Evolutionary conservation across 2,113 vertebrate genomes (phyloP), one percentile per base, ranked within the genome.

Genomic region (Agelaius tricolor): DNA sequence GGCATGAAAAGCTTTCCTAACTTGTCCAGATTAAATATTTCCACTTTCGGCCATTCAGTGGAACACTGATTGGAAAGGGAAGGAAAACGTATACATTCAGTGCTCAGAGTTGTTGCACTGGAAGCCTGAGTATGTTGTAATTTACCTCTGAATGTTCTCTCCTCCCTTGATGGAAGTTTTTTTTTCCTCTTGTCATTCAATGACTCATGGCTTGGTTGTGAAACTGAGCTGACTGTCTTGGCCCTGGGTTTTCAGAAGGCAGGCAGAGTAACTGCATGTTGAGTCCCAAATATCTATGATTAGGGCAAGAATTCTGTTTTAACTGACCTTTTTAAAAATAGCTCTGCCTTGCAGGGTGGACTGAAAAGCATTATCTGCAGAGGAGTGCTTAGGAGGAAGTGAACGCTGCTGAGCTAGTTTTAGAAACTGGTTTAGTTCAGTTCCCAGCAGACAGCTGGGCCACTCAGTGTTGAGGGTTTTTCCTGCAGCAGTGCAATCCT

Each of bases 381-480:
- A 39, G 55, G 47, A 80, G 72, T n/a, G 8, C 63, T 93, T 67
- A 67, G 65, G 63, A 93, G 76, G 93, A 90, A 93, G 76, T 94
- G 90, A 94, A 84, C 58, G 82, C 61, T 90, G 94, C 61, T 54
- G 73, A 90, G 76, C 90, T 91, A 72, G 93, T 96, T 96, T 82
- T 84, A 89, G 83, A 83, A 96, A 92, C 88, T 93, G 78, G 90
- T 93, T 93, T 94, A 89, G 76, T 88, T 96, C 85, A 61, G 65
- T 91, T 93, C 84, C 82, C 82, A 90, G 84, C 67, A 91, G 67
- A 43, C 67, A 77, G 47, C 85, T 94, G 82, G 72, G 63, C 31
- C 58, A 77, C 24, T 62, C 79, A 31, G 20, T 27, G 18, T 12
- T 33, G 28, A 47, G 9, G 6, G 8, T 75, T 68, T 41, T 68